Percentiles rank a stretch among this genome's conserved stretches.
Conservation (phyloP, 1,140 invertebrate species). For the Amyelois transitella region DNA sequence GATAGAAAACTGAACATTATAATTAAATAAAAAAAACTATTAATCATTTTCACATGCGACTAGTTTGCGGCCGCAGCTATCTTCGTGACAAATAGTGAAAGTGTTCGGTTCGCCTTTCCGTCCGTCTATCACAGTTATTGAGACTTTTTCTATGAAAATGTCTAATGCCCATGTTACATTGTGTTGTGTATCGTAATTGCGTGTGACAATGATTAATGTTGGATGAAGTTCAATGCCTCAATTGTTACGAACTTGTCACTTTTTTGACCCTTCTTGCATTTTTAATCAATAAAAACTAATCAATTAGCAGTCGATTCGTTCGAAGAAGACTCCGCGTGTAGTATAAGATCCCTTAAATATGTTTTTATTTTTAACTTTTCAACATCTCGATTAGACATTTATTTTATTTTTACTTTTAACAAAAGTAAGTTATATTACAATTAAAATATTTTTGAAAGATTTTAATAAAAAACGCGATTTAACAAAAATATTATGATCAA, state of each 20-base stretch:
- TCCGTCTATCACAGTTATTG: constrained; percentile 26
- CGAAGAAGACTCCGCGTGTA: not conserved
- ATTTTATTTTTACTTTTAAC: too few relatives aligned
- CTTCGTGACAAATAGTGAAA: constrained; percentile 60
- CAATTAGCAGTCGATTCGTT: not conserved
- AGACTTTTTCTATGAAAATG: constrained; percentile 53
- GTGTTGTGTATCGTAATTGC: constrained; percentile 45
- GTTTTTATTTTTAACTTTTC: too few relatives aligned
- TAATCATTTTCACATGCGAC: not conserved
- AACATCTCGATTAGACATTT: too few relatives aligned
- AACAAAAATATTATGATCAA: too few relatives aligned
- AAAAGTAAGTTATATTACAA: too few relatives aligned
- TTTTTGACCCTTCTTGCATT: constrained; percentile 5
- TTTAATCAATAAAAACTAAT: not conserved
- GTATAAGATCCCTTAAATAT: too few relatives aligned
- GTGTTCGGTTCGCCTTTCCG: constrained; percentile 36
- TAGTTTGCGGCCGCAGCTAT: not conserved
- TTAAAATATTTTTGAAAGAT: too few relatives aligned
- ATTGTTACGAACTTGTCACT: constrained; percentile 11
- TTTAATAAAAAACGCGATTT: too few relatives aligned
- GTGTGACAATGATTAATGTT: constrained; percentile 16
- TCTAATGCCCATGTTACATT: constrained; percentile 41
- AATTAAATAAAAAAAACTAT: not conserved
- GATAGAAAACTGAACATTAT: not conserved
- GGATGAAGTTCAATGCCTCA: constrained; percentile 26